phyloP scores from a whole-genome alignment of 2,797 vertebrate species.

The Gila robusta region DNA sequence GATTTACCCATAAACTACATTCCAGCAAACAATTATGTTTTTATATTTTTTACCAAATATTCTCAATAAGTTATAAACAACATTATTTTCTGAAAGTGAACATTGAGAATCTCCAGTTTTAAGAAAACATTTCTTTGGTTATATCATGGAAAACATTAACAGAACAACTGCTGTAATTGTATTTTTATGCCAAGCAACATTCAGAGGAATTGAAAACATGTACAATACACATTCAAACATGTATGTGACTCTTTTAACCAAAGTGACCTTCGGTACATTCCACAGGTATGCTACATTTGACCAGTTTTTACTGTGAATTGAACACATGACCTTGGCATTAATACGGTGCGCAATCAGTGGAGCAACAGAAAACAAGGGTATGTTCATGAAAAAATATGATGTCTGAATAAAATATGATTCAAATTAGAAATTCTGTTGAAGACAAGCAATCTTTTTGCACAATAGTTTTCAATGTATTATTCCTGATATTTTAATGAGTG shows the following conservation, averaged over 20 bases:
- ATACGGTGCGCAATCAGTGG: background rate
- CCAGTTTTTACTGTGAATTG: background rate
- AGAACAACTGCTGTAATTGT: background rate
- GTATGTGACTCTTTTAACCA: background rate
- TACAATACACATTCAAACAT: background rate
- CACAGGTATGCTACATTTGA: background rate
- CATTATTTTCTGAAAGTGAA: background rate
- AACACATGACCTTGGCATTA: background rate
- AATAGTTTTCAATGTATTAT: constrained; percentile 24
- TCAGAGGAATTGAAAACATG: background rate
- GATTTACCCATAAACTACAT: background rate
- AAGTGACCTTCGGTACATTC: no score
- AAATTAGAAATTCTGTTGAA: background rate
- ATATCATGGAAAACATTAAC: background rate
- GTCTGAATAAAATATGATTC: background rate
- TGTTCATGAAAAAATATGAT: background rate
- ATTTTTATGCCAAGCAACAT: background rate
- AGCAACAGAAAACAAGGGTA: background rate
- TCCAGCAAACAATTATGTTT: background rate
- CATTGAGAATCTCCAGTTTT: background rate
- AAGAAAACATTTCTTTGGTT: background rate
- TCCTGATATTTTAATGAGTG: constrained; percentile 16
- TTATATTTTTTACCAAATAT: no score
- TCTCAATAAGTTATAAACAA: background rate
- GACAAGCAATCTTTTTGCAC: background rate